A percentile compares a stretch with the other conserved stretches of the same genome.
These are phyloP conservation scores for Halcyon senegalensis DNA, from an alignment of 2,113 vertebrate genomes.

Conservation along the genomic window DNA sequence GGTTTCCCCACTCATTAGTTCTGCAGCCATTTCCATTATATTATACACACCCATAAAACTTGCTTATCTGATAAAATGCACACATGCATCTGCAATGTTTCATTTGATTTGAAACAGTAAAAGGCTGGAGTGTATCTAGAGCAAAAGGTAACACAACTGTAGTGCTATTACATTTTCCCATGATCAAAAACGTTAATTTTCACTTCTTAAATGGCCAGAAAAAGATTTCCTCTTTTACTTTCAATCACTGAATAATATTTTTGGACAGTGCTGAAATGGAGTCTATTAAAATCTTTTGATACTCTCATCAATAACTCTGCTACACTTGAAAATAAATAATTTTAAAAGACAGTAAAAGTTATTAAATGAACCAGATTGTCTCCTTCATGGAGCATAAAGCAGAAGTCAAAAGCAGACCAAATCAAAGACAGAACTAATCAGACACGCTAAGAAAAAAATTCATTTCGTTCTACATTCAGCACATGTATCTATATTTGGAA, in stretches of 20 bases:
- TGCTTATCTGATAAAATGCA: not conserved
- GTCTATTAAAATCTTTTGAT: conserved; percentile 8
- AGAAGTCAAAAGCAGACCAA: conserved; percentile 29
- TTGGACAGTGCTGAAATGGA: not conserved
- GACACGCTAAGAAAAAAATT: not conserved
- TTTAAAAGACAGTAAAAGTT: conserved; percentile 33
- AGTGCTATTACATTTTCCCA: not conserved
- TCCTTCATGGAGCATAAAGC: conserved; percentile 42
- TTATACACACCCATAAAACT: not conserved
- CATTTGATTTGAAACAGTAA: not conserved
- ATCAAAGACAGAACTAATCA: conserved; percentile 23
- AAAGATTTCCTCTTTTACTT: not conserved
- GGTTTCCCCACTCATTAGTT: not conserved
- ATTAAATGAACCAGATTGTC: conserved; percentile 13
- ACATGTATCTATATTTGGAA: not conserved
- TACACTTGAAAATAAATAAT: conserved; percentile 20
- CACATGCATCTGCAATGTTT: not conserved
- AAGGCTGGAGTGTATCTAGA: not conserved
- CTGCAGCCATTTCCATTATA: not conserved
- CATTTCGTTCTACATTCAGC: not conserved
- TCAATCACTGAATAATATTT: not conserved
- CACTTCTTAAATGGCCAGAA: not conserved
- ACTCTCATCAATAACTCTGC: not conserved
- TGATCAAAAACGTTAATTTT: not conserved
- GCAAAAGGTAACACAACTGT: not conserved